Base-by-base conservation (phyloP, 37 sponge, comb jelly and placozoan genomes). In the Beroe forskalii region DNA sequence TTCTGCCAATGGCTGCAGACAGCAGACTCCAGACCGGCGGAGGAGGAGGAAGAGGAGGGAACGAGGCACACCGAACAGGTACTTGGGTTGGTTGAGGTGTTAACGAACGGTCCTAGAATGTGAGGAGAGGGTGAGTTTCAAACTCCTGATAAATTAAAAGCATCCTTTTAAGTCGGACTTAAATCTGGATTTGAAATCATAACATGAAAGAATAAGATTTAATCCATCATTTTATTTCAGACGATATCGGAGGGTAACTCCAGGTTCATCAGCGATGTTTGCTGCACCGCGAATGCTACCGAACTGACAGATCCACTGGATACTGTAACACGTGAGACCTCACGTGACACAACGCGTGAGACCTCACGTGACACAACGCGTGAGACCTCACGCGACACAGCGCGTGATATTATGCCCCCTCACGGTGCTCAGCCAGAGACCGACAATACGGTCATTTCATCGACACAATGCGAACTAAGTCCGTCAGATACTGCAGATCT, bases 201-300 rank as follows among this genome's bases (percentile, higher is more conserved):
- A n/a, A n/a, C n/a, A n/a, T n/a, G n/a, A n/a, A n/a, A n/a, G n/a
- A n/a, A n/a, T n/a, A n/a, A n/a, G n/a, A n/a, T n/a, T n/a, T n/a
- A n/a, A n/a, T n/a, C n/a, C n/a, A n/a, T n/a, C n/a, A n/a, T n/a
- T n/a, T n/a, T 42, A 42, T 80, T 80, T 80, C 86, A 80, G 86
- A 43, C 86, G 86, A 80, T 80, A 80, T 80, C 86, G 6, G 86
- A 40, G 55, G 38, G 14, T 8, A 80, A 80, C 55, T 80, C 86
- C 25, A 41, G 40, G 25, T 80, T 33, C 55, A 80, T 80, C 86
- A 44, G 55, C 28, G 86, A 80, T 44, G 40, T 80, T 28, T 44
- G 86, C 30, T 12, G 86, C 4, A 27, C 8, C 4, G 9, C 40
- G 76, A 6, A 12, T 12, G 55, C 6, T 48, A 48, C 55, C 44